Evolutionary conservation across 2,888 invertebrate species (phyloP), one percentile per base, ranked within the genome.

Genomic region (Acrobasis suavella): DNA sequence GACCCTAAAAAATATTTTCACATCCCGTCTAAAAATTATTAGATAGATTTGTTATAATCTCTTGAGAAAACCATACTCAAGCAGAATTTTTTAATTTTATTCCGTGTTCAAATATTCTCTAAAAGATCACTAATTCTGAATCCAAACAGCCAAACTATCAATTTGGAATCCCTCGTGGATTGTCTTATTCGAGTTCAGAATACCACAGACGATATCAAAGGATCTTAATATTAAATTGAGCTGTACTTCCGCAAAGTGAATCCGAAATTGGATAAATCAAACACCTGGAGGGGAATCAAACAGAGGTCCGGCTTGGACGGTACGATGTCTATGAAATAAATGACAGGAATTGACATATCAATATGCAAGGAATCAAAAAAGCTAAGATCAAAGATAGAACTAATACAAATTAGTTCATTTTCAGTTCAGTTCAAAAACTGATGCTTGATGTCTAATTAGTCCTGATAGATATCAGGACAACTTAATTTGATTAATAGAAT

Each of bases 141-240:
- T 60, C 38, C 60, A 52, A 42, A 60, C 51, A 42, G 39, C 9
- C 39, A 22, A 60, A 42, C 17, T 42, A 60, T 60, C 52, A 51
- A 60, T 51, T 52, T 52, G 60, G 32, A 60, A 50, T 51, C 56
- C 55, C 56, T 60, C 42, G 16, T 51, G 51, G 52, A 60, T 60
- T 42, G 51, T 60, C 22, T 49, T 42, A 42, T 15, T 17, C 38
- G 51, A 42, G 39, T 39, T 59, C 50, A 8, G 51, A 32, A 32
- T 32, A 22, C 60, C n/a, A 51, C 16, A 60, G 50, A 37, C 50
- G 60, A 60, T 50, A 51, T 50, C 39, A 14, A 39, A 42, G 56
- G 42, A 42, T 42, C 60, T 52, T 32, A 58, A 58, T 58, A 58
- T 58, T 58, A 58, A 58, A 58, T 58, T 46, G 49, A 58, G 37